phyloP scores from a whole-genome alignment of 1,140 invertebrate genomes.

The Aphidius gifuensis region DNA sequence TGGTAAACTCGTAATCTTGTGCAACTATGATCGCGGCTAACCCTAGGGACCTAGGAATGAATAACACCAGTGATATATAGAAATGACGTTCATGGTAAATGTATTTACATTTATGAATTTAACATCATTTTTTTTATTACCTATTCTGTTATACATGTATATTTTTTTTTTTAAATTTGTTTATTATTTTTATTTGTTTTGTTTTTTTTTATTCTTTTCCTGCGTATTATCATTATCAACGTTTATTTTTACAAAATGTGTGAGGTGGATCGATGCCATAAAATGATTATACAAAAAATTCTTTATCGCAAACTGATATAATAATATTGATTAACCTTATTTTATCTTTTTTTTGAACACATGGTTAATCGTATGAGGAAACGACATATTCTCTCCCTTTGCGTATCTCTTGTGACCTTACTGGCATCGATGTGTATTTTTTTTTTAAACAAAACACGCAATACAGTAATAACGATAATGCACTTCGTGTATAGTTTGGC shows the following conservation, averaged over 20 bases:
- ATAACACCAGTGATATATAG: slow-evolving; percentile 22
- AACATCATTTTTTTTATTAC: slow-evolving; percentile 9
- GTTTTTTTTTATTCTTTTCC: too few relatives aligned
- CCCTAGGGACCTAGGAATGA: slow-evolving; percentile 22
- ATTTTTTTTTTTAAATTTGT: not conserved
- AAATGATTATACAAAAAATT: not conserved
- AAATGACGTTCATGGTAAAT: slow-evolving; percentile 20
- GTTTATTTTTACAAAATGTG: too few relatives aligned
- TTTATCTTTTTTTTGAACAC: slow-evolving; percentile 8
- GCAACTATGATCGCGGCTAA: slow-evolving; percentile 22
- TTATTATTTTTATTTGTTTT: too few relatives aligned
- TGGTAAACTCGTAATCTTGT: slow-evolving; percentile 21
- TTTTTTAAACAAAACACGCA: slow-evolving; percentile 13
- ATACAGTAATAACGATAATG: slow-evolving; percentile 25
- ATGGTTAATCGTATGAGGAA: slow-evolving; percentile 6
- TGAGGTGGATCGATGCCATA: not conserved
- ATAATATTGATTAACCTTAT: slow-evolving; percentile 24
- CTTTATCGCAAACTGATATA: slow-evolving; percentile 12
- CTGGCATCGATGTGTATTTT: not conserved
- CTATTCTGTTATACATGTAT: slow-evolving; percentile 4
- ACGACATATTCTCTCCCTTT: slow-evolving; percentile 1
- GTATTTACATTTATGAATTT: slow-evolving; percentile 7
- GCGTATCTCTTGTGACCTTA: slow-evolving; percentile 3
- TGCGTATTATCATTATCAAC: too few relatives aligned
- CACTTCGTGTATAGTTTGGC: slow-evolving; percentile 10